Conservation (phyloP, 2,888 invertebrate genomes). For the Heliconius cydno region DNA sequence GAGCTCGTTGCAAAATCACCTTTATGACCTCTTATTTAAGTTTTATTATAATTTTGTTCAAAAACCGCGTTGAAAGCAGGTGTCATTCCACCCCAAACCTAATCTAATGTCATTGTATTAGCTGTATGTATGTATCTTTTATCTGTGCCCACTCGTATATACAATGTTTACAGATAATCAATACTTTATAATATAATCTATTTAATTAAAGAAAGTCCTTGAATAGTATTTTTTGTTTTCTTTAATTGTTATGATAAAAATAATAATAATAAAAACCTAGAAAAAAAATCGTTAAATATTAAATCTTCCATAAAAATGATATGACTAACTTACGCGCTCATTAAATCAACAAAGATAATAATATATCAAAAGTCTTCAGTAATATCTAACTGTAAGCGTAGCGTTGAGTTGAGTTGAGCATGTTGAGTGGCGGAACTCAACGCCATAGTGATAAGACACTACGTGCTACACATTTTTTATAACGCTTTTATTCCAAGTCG, state of each 20-base stretch:
- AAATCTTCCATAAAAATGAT: background rate
- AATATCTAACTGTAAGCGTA: background rate
- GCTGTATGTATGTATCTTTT: conserved; percentile 5
- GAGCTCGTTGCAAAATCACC: conserved; percentile 4
- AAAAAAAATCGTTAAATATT: background rate
- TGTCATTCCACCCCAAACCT: conserved; percentile 28
- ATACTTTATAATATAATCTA: conserved; percentile 26
- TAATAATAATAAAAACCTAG: too few species aligned
- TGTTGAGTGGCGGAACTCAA: background rate
- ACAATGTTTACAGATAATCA: conserved; percentile 31
- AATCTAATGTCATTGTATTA: conserved; percentile 30
- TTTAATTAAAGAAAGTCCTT: background rate
- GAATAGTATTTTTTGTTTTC: too few species aligned
- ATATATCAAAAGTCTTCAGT: background rate
- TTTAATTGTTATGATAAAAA: background rate
- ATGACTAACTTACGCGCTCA: background rate
- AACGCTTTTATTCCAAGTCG: background rate
- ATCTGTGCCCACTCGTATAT: conserved; percentile 13
- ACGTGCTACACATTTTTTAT: background rate
- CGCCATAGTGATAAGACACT: background rate
- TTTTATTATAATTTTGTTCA: background rate
- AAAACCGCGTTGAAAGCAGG: conserved; percentile 29
- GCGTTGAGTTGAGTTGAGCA: background rate
- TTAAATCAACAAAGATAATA: background rate
- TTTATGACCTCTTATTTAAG: background rate